Evolutionary conservation across 2,113 vertebrate genomes (phyloP), one percentile per base, ranked within the genome.

Genomic region (Dendropsophus ebraccatus): DNA sequence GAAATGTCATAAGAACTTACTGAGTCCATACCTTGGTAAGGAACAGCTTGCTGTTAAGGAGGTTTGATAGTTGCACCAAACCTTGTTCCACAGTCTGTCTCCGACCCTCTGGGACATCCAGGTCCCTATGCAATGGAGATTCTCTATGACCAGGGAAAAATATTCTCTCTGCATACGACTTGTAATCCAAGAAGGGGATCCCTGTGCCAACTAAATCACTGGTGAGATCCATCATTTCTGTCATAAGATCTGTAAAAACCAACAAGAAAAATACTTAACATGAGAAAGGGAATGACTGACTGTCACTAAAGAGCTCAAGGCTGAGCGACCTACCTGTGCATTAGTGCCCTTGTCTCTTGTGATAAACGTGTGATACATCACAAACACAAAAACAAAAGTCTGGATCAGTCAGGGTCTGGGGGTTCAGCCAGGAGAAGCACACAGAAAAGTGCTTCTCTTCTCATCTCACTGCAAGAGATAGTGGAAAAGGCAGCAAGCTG

Each of bases 21-120:
- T 56, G 47, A 5, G 9, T 84, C 25, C 1, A 76, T 92, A 99
- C 98, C 97, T 99, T 99, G 88, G 96, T 99, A 90, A 99, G 97
- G 91, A 99, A 99, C 62, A 99, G 97, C 87, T 99, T 99, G 93
- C 97, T 99, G 92, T 99, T 99, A 86, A 99, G 97, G 80, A 99
- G 94, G 90, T 99, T 99, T 75, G 97, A 99, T 45, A 99, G 95
- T 91, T 99, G 97, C 50, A 97, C 94, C 89, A 99, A 93, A 54
- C 98, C 98, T 87, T 99, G 98, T 86, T 99, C 98, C 89, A 99
- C 97, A 0, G 98, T 99, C 84, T 97, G 96, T 12, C 97, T 91
- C 37, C 98, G 94, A 86, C 95, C 96, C 89, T 99, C 97, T 16
- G 98, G 97, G 6, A 99, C 96, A 1, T 98, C 97, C 79, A 99